These are phyloP conservation scores for Busseola fusca DNA, from an alignment of 2,888 invertebrate genomes.

Conservation along the genomic window DNA sequence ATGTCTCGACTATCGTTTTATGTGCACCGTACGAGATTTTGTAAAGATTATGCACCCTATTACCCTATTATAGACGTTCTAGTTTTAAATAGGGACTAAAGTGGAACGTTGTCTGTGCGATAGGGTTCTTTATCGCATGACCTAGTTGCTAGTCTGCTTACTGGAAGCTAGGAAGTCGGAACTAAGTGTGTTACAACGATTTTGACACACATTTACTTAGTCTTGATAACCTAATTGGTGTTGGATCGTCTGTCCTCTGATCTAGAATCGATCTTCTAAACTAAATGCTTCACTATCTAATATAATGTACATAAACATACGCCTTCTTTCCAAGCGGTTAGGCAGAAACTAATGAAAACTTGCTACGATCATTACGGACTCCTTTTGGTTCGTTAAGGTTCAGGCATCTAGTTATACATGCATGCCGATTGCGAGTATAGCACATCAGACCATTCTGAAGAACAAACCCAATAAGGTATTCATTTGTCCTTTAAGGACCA, in stretches of 20 bases:
- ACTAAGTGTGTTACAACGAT: constrained; percentile 32
- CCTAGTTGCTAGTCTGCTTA: constrained; percentile 21
- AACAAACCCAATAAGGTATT: not conserved
- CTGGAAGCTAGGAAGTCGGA: constrained; percentile 27
- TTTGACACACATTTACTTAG: constrained; percentile 35
- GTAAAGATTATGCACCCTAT: constrained; percentile 63
- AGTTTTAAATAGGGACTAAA: constrained; percentile 56
- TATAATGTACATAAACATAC: not conserved
- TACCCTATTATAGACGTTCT: constrained; percentile 58
- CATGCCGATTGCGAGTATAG: not conserved
- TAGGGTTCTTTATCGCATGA: constrained; percentile 44
- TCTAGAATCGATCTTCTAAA: not conserved
- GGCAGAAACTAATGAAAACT: not conserved
- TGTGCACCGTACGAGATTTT: constrained; percentile 71
- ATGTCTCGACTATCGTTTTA: constrained; percentile 80
- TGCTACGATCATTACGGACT: not conserved
- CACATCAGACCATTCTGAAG: not conserved
- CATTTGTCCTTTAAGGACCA: not conserved
- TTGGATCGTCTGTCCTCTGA: not conserved
- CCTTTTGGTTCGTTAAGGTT: not conserved
- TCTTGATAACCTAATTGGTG: constrained; percentile 23
- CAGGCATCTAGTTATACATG: not conserved
- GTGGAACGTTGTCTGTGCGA: constrained; percentile 32
- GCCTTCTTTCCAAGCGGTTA: too few relatives aligned
- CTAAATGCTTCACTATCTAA: not conserved